These are phyloP conservation scores for Limnephilus rhombicus DNA, from an alignment of 2,888 invertebrate genomes.

Conservation along the genomic window DNA sequence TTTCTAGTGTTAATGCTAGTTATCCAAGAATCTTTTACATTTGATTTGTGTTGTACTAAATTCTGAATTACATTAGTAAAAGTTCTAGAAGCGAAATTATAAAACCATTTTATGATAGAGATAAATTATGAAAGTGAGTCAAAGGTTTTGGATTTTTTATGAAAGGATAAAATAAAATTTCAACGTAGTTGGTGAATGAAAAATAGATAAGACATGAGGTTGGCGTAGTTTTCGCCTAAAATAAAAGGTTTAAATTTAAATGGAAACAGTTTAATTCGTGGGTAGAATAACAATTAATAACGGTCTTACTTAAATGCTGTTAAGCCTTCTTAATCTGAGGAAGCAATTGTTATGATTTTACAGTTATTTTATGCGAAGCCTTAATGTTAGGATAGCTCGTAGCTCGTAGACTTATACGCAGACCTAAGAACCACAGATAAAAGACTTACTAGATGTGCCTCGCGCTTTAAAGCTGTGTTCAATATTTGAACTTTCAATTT, in stretches of 20 bases:
- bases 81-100: not conserved
- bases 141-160: not conserved
- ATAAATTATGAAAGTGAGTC: not conserved
- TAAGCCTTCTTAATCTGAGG: conserved; percentile 24
- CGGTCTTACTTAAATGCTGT: not conserved
- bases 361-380: conserved; percentile 30
- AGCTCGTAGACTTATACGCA: not conserved
- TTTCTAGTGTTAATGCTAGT: too few relatives aligned
- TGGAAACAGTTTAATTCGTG: not conserved
- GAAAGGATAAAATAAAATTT: not conserved
- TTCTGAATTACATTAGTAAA: not conserved
- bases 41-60: not conserved
- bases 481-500: too few relatives aligned
- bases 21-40: not conserved
- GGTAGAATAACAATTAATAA: conserved; percentile 13
- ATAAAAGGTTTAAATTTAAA: conserved; percentile 16
- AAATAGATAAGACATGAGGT: not conserved
- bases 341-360: conserved; percentile 43
- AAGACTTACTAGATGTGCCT: not conserved
- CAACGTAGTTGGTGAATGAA: not conserved
- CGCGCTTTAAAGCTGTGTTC: not conserved
- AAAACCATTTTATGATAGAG: not conserved
- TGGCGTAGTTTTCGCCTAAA: not conserved
- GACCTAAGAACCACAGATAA: not conserved
- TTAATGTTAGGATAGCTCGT: not conserved